Conservation (phyloP, 2,888 invertebrate genomes). For the Petrophora chlorosata region DNA sequence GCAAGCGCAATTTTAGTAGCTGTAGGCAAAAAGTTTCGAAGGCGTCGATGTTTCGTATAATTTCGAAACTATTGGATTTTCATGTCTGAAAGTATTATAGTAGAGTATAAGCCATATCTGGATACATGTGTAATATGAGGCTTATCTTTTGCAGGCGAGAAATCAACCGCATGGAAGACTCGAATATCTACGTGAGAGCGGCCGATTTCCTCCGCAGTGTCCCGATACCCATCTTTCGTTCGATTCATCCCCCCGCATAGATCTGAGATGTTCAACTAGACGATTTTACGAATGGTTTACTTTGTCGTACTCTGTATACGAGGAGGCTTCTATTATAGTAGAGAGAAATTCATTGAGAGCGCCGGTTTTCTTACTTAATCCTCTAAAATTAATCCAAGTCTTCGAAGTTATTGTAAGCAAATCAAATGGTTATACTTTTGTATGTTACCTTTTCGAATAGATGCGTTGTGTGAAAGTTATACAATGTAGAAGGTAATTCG, state of each 20-base stretch:
- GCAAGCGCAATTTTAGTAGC: no score
- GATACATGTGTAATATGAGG: neutral
- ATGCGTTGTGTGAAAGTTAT: conserved; percentile 23
- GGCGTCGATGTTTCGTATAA: no score
- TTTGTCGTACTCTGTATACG: conserved; percentile 29
- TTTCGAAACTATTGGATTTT: no score
- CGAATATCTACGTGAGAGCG: conserved; percentile 79
- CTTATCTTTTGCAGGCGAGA: conserved; percentile 64
- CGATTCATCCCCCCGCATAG: conserved; percentile 59
- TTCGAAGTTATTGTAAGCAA: conserved; percentile 28
- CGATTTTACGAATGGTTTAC: conserved; percentile 45
- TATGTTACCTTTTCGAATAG: conserved; percentile 30
- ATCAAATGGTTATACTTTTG: conserved; percentile 11
- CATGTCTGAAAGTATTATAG: neutral
- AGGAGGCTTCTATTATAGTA: conserved; percentile 42
- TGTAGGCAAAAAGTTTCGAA: no score
- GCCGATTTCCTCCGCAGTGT: conserved; percentile 42
- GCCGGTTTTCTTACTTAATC: conserved; percentile 30
- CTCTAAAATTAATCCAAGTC: conserved; percentile 24
- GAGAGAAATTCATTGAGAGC: conserved; percentile 37
- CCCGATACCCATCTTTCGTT: conserved; percentile 43
- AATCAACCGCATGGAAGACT: conserved; percentile 76
- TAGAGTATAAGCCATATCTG: neutral
- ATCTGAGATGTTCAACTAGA: conserved; percentile 68
- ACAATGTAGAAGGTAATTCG: conserved; percentile 23